Base-by-base conservation (phyloP, 64 coral and sea anemone species). In the Actinia equina region DNA sequence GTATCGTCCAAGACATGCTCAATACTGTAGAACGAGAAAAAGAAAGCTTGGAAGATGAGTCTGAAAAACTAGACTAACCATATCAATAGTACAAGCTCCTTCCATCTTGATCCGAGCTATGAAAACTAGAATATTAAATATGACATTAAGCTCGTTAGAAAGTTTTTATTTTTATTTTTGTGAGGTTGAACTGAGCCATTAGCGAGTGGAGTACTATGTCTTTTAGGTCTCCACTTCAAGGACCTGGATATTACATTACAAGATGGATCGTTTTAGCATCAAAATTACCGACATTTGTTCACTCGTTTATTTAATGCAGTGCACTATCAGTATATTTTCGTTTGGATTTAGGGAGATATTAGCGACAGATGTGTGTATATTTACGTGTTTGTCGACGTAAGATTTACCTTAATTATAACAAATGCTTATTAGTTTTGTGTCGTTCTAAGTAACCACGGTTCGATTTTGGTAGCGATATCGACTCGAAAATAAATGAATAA, bases 1-100 rank as follows among this genome's bases (percentile, higher is more conserved):
- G 90, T 43, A 96, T 96, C 27, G 89, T 96, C 10, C 84, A 93
- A 44, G 94, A 96, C 70, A 89, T 96, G 59, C 76, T 96, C 6
- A 82, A 71, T 19, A 93, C 88, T 15, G 94, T 96, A 14, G 91
- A 96, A 37, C 62, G 86, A 81, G 94, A 95, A 84, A 88, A 88
- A 63, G 91, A 59, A 2, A 83, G 89, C n/a, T 80, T 93, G 37
- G 82, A 90, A 85, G 77, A 90, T 63, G 56, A 85, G 22, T 62
- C 19, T 14, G 80, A 22, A 20, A 52, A 52, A 57, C 2, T 42
- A 82, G 44, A 17, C 80, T 74, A 74, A 74, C 23, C 37, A 74
- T 74, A 74, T 74, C 69, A 74, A 41, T 25, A 65, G 4, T 12
- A 17, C 9, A 13, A 74, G 23, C 11, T 57, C 55, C 55, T 57